Percentiles rank a stretch among this genome's conserved stretches.
phyloP scores from a whole-genome alignment of 2,888 invertebrate genomes.

The Eudemis profundana region DNA sequence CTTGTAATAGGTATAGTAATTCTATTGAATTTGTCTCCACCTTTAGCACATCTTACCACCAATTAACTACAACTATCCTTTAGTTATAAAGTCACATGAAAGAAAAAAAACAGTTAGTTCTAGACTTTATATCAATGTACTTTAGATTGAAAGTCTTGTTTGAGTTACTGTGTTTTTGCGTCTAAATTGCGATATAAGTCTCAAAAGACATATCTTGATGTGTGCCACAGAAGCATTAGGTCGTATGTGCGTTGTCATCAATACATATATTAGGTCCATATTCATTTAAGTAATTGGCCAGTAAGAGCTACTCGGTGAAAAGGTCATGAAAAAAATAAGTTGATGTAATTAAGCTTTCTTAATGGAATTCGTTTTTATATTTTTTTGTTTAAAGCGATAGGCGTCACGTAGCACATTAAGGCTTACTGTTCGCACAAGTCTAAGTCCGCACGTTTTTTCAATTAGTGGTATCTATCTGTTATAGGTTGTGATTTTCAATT shows the following conservation, averaged over 20 bases:
- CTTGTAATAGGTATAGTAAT: constrained; percentile 9
- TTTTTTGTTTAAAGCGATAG: background rate
- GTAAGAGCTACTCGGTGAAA: background rate
- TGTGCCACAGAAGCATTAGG: background rate
- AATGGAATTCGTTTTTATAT: background rate
- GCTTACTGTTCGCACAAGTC: constrained; percentile 7
- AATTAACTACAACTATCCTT: constrained; percentile 29
- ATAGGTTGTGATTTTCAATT: background rate
- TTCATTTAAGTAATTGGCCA: background rate
- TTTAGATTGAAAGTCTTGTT: background rate
- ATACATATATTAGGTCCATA: background rate
- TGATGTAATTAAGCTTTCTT: constrained; percentile 24
- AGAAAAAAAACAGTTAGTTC: background rate
- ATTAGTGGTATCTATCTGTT: background rate
- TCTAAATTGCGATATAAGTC: background rate
- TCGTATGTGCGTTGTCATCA: background rate
- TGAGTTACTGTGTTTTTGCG: background rate
- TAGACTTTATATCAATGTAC: background rate
- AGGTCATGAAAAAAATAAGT: background rate
- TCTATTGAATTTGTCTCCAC: constrained; percentile 30
- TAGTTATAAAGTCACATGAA: background rate
- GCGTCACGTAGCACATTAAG: background rate
- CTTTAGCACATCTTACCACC: constrained; percentile 7
- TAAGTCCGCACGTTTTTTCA: constrained; percentile 4
- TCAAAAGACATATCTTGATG: constrained; percentile 12